Evolutionary conservation across 2,888 invertebrate species (phyloP), one percentile per base, ranked within the genome.

Genomic region (Drosophila glabriapex): DNA sequence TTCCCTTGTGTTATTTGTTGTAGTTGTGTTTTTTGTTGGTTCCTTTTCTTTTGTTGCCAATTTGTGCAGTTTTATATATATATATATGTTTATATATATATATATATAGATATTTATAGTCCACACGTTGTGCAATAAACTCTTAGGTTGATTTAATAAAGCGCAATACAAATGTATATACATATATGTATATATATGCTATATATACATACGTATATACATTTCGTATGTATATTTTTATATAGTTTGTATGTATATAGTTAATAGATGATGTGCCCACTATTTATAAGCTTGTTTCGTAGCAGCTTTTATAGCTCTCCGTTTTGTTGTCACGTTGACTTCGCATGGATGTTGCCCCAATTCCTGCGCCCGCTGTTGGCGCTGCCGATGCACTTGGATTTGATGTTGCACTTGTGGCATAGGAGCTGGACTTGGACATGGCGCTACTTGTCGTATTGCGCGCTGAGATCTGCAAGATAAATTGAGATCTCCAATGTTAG

Each of bases 201-300:
- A 62, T 56, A 55, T 70, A 76, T 76, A 70, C 46, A 46, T 62
- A 62, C 43, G 33, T 56, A 69, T 70, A 59, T 58, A 53, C 46
- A 46, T 46, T 25, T 46, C 25, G 69, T 60, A 64, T 33, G 60
- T 49, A 55, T 65, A 64, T 46, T 46, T 46, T 25, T 9, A 46
- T 25, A 25, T 46, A 46, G 46, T 49, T 58, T 64, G 50, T 65
- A 33, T 66, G 39, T 66, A 53, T 63, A 66, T 64, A 46, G 16
- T 46, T 25, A 9, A 69, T 71, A 60, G 41, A 41, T 55, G 39
- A 53, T 56, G 33, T 72, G 63, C 63, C 49, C 66, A 67, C 67
- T 74, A 75, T 85, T 89, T 92, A 93, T 85, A 93, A 91, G 91
- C 93, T 93, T 79, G 92, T 93, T 86, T 93, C 92, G 75, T 91